Evolutionary conservation across 2,113 vertebrate genomes (phyloP), one percentile per base, ranked within the genome.

Genomic region (Uria aalge): DNA sequence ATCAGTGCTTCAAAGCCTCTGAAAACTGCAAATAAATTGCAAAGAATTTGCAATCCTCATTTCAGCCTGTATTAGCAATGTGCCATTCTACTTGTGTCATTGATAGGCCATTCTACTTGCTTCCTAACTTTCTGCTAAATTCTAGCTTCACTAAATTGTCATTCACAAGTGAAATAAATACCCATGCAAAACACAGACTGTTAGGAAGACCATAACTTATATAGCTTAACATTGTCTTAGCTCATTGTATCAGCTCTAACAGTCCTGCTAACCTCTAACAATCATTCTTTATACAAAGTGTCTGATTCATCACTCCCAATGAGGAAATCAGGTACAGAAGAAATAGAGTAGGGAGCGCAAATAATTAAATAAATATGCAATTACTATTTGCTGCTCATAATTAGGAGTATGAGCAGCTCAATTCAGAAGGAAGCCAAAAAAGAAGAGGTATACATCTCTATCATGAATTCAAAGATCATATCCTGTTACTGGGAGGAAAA

Each of bases 1-100:
- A 95, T 43, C 64, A 74, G n/a, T 68, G 38, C 86, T 96, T 96
- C 86, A 92, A 94, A 90, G 72, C 67, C 94, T 91, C 92, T 69
- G 41, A 94, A 95, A 97, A 96, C 66, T 77, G 43, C 38, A 97
- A 89, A 76, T 74, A 57, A 90, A 72, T 45, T 29, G 83, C 90
- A 81, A 92, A 84, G 68, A 90, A 50, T 29, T 50, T 90, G 21
- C 29, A 59, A 34, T 84, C 71, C 36, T 92, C 47, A 63, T 88
- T 96, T 92, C 71, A 81, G 32, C 45, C 82, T 48, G 8, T 64
- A 93, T 94, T 72, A 96, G 87, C 72, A 18, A 63, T 14, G 68
- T 92, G 45, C 48, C 87, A 80, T 83, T 89, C 62, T 60, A 59
- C 50, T 24, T 40, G 38, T 1, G 57, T 96, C 94, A 95, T 68